Evolutionary conservation across 1,140 invertebrate species (phyloP).

Genomic region (Drosophila virilis): DNA sequence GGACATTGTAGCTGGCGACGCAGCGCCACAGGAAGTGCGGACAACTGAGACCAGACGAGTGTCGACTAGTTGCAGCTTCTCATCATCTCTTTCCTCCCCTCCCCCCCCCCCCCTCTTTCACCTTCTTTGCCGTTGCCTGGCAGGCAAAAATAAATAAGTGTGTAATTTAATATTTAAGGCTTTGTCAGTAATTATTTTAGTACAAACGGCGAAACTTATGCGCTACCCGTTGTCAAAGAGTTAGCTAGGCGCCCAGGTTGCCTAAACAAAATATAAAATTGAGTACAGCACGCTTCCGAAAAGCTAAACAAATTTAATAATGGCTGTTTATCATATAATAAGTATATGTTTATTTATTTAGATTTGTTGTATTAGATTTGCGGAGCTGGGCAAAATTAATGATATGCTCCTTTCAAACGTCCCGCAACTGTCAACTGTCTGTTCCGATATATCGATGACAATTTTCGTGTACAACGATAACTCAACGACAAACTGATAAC

Average conservation of each 20-base stretch:
- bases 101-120: not conserved
- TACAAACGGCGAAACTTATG: conserved; percentile 58
- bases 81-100: not conserved
- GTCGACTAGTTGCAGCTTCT: conserved; percentile 37
- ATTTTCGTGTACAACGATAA: not conserved
- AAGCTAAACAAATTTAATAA: not conserved
- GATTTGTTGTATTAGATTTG: too few relatives aligned
- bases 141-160: conserved; percentile 75
- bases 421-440: too few relatives aligned
- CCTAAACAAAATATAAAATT: conserved; percentile 4
- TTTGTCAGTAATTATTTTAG: conserved; percentile 79
- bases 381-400: not conserved
- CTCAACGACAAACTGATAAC: conserved; percentile 2
- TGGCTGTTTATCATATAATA: not conserved
- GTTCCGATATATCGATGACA: too few relatives aligned
- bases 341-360: too few relatives aligned
- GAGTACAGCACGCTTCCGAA: not conserved
- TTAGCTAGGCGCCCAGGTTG: conserved; percentile 4
- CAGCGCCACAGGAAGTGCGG: conserved; percentile 33
- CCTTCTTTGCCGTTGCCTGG: conserved; percentile 1
- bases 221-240: conserved; percentile 39
- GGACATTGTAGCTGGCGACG: conserved; percentile 45
- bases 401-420: not conserved
- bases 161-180: conserved; percentile 82
- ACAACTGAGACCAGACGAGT: conserved; percentile 40